phyloP scores from a whole-genome alignment of 2,888 invertebrate species.

The Nycteola revayana region DNA sequence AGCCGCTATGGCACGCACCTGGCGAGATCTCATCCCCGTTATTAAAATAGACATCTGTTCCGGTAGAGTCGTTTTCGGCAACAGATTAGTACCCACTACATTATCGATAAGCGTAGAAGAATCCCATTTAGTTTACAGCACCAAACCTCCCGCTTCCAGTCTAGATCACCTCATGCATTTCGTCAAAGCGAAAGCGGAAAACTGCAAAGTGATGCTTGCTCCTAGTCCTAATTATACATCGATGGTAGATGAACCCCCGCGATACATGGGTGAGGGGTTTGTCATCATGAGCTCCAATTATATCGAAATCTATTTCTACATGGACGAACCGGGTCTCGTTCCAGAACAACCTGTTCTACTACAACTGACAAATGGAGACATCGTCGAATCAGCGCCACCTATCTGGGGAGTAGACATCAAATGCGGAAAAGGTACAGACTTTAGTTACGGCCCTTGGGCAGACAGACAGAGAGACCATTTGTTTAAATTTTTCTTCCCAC shows the following conservation, averaged over 20 bases:
- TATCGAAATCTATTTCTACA: conserved; percentile 97
- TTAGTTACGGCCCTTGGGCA: conserved; percentile 99
- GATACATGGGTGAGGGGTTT: conserved; percentile 99
- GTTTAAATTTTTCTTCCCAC: conserved; percentile 97
- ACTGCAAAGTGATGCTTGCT: conserved; percentile 97
- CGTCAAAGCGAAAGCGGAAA: conserved; percentile 96
- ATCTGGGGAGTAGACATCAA: conserved; percentile 98
- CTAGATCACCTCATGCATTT: conserved; percentile 98
- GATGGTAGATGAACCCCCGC: conserved; percentile 95
- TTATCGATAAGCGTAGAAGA: conserved; percentile 96
- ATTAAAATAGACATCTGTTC: conserved; percentile 97
- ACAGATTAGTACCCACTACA: conserved; percentile 96
- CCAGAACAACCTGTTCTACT: conserved; percentile 95
- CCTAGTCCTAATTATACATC: conserved; percentile 97
- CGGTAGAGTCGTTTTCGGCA: conserved; percentile 96
- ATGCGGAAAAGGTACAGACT: conserved; percentile 96
- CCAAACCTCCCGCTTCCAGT: conserved; percentile 96
- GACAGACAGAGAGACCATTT: conserved; percentile 97
- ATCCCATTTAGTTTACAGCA: conserved; percentile 96
- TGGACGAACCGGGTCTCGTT: conserved; percentile 97
- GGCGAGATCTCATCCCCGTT: conserved; percentile 98
- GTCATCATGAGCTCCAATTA: conserved; percentile 97
- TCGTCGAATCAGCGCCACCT: conserved; percentile 95
- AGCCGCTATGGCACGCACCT: conserved; percentile 93
- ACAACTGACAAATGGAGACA: conserved; percentile 95